phyloP scores from a whole-genome alignment of 2,888 invertebrate species.

The Seira sanloemensis region DNA sequence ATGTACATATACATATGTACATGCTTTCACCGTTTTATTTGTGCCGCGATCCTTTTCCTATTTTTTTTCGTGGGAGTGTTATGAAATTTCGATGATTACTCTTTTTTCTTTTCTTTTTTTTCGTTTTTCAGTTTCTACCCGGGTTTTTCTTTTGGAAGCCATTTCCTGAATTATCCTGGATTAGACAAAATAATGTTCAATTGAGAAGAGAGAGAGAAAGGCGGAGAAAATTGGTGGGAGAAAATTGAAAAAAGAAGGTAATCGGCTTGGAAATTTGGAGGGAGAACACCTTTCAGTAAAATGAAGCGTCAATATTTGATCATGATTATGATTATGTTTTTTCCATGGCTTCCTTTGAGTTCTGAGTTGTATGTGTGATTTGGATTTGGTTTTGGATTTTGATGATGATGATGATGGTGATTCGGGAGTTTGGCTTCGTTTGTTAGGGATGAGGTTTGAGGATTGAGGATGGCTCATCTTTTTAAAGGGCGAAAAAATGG shows the following conservation, averaged over 20 bases:
- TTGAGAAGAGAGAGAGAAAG: background rate
- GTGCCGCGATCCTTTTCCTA: background rate
- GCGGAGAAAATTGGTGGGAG: background rate
- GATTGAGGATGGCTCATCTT: too few species aligned
- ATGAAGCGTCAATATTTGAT: constrained; percentile 4
- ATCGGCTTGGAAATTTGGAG: too few species aligned
- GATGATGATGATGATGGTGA: too few species aligned
- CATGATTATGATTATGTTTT: background rate
- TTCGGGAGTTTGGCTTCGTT: too few species aligned
- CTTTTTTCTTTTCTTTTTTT: background rate
- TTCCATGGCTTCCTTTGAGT: background rate
- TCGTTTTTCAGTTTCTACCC: background rate
- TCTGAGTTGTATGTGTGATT: too few species aligned
- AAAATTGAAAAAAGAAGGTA: too few species aligned
- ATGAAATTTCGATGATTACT: background rate
- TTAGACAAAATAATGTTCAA: background rate
- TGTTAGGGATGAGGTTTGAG: too few species aligned
- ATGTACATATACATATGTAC: background rate
- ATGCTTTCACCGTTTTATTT: background rate
- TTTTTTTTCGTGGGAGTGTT: background rate
- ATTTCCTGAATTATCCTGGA: background rate
- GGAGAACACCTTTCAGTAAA: constrained; percentile 4
- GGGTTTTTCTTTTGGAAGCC: background rate
- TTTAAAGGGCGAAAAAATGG: too few species aligned
- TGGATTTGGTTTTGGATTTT: too few species aligned